Conservation (phyloP, 2,888 invertebrate species). For the Drosophila meridionalis region DNA sequence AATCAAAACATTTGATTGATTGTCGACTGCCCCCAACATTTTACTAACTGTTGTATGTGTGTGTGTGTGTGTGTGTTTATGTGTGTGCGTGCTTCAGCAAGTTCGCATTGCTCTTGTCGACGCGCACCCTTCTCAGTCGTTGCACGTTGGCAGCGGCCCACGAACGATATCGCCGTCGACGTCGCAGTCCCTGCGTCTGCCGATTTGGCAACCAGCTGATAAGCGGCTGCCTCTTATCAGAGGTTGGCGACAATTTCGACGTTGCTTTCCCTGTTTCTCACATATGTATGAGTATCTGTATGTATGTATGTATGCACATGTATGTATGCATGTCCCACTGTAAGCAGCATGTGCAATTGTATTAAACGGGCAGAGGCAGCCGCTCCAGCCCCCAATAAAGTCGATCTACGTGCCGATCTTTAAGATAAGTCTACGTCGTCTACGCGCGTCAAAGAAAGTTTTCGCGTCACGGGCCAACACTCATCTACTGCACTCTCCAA, state of each 20-base stretch:
- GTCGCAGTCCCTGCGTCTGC: conserved; percentile 53
- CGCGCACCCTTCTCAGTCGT: conserved; percentile 32
- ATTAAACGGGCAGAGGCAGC: neutral
- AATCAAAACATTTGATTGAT: conserved; percentile 63
- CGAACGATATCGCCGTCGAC: conserved; percentile 17
- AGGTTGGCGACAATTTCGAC: conserved; percentile 49
- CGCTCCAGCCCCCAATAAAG: conserved; percentile 2
- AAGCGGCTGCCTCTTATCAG: conserved; percentile 50
- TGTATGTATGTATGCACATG: no score
- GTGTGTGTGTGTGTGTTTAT: neutral
- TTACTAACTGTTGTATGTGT: neutral
- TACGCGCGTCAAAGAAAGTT: neutral
- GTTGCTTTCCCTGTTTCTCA: conserved; percentile 11
- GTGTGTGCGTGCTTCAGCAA: neutral
- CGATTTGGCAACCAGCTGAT: conserved; percentile 38
- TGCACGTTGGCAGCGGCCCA: conserved; percentile 47
- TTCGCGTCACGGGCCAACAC: neutral
- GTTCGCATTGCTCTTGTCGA: conserved; percentile 5
- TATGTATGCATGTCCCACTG: no score
- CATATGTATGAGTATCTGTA: no score
- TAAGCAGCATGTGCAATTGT: conserved; percentile 18
- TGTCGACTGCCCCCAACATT: conserved; percentile 42
- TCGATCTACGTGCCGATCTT: neutral
- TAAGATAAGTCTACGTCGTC: neutral
- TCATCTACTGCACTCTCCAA: neutral